These are phyloP conservation scores for Brachycybe producta DNA, from an alignment of 2,888 invertebrate genomes.

Conservation along the genomic window DNA sequence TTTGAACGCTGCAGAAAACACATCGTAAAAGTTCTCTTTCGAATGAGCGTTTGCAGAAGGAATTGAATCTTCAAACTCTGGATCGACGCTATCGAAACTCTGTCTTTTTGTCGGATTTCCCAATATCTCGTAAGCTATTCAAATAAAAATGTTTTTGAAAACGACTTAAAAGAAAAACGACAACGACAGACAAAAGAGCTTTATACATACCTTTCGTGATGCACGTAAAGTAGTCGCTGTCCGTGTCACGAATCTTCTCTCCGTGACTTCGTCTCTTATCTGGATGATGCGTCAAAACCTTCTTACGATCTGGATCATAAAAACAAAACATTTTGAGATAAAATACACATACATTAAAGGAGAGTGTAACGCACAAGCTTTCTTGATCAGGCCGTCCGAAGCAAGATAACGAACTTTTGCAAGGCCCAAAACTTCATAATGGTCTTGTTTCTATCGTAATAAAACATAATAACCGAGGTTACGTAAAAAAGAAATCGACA, in stretches of 20 bases:
- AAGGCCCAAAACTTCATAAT: slow-evolving; percentile 89
- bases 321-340: slow-evolving; percentile 16
- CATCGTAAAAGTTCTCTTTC: slow-evolving; percentile 62
- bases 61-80: slow-evolving; percentile 75
- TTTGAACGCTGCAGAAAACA: slow-evolving; percentile 39
- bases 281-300: slow-evolving; percentile 90
- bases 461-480: slow-evolving; percentile 7
- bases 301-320: slow-evolving; percentile 49
- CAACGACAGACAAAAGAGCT: background rate
- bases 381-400: slow-evolving; percentile 82
- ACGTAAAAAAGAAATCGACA: background rate
- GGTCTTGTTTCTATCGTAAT: slow-evolving; percentile 64
- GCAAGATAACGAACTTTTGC: slow-evolving; percentile 68
- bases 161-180: background rate
- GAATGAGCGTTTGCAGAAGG: slow-evolving; percentile 57
- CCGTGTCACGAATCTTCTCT: slow-evolving; percentile 74
- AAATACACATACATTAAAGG: background rate
- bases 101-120: slow-evolving; percentile 67
- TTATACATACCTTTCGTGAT: slow-evolving; percentile 59
- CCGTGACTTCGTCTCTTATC: slow-evolving; percentile 90
- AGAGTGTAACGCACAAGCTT: slow-evolving; percentile 57
- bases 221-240: slow-evolving; percentile 86
- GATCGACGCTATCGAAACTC: slow-evolving; percentile 94
- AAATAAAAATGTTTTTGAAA: slow-evolving; percentile 9
- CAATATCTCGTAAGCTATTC: slow-evolving; percentile 72